Base-by-base conservation (phyloP, 30 jellyfish, hydroid and myxozoan species). In the Catostylus mosaicus region DNA sequence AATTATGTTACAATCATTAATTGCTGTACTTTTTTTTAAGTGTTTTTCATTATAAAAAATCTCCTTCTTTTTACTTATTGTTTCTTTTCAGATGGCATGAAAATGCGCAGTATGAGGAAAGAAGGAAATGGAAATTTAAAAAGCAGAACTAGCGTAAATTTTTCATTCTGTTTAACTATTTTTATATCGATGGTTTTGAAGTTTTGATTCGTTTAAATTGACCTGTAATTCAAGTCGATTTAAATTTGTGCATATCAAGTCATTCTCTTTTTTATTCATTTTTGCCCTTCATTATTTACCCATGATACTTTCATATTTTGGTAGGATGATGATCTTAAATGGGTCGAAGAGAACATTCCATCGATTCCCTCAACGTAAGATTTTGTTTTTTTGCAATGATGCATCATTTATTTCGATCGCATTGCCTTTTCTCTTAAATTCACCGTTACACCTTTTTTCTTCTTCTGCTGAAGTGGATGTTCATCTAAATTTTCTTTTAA, bases 311-410 rank as follows among this genome's bases (percentile, higher is more conserved):
- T 68, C 61, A n/a, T n/a, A n/a, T n/a, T 11, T 31, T 47, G 1
- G 22, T 32, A 90, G 97, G 97, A 90, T 45, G 97, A 90, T 72
- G 97, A 90, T 78, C 74, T 90, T 56, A 90, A 74, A 72, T 90
- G 97, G 97, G 97, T 90, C 27, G 97, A 90, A 90, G 97, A 90
- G 57, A 84, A 90, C 67, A 84, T 90, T 23, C 97, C 97, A 12
- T 90, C 97, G 3, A 94, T 90, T 68, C 97, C 97, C 19, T 30
- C 96, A 30, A 84, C 97, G 97, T 90, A 73, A 77, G 92, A 59
- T 48, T 16, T 87, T n/a, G n/a, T n/a, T n/a, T 43, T 78, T 73
- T 14, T 19, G 11, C 73, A 23, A 8, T 32, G 46, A 74, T 40
- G 57, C 51, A 3, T n/a, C n/a, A n/a, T n/a, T n/a, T n/a, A n/a